Percentiles rank a stretch among this genome's conserved stretches.
phyloP scores from a whole-genome alignment of 2,888 invertebrate genomes.

The Pammene fasciana region DNA sequence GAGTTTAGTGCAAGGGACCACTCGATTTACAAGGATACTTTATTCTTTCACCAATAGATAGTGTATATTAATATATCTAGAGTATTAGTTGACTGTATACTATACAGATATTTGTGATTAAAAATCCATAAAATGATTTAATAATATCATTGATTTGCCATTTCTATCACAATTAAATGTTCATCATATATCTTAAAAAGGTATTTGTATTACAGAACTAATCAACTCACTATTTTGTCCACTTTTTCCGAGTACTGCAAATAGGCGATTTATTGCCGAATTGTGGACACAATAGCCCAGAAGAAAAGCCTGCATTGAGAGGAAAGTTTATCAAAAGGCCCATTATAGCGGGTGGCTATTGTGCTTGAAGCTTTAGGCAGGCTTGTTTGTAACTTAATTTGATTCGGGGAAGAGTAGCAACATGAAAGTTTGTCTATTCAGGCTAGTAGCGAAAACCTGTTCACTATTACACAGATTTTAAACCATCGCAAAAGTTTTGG shows the following conservation, averaged over 20 bases:
- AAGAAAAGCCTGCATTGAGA: slow-evolving; percentile 47
- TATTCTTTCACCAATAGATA: no score
- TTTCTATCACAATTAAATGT: no score
- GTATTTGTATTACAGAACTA: slow-evolving; percentile 19
- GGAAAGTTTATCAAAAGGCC: slow-evolving; percentile 51
- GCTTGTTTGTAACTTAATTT: slow-evolving; percentile 41
- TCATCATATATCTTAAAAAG: no score
- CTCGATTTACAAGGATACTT: no score
- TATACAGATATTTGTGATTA: no score
- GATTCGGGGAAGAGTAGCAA: slow-evolving; percentile 37
- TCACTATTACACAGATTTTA: slow-evolving; percentile 11
- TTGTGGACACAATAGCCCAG: slow-evolving; percentile 41
- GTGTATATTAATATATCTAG: no score
- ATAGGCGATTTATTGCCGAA: slow-evolving; percentile 41
- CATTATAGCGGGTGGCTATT: slow-evolving; percentile 46
- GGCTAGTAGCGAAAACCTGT: slow-evolving; percentile 17
- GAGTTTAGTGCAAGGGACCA: no score
- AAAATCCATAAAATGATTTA: no score
- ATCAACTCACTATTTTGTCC: slow-evolving; percentile 32
- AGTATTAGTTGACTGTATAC: no score
- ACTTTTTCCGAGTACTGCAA: slow-evolving; percentile 31
- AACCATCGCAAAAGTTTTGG: neutral
- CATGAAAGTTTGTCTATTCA: slow-evolving; percentile 27
- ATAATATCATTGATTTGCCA: no score
- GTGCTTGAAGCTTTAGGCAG: slow-evolving; percentile 40